Evolutionary conservation across 2,888 invertebrate genomes (phyloP).

Genomic region (Miltochrista miniata): DNA sequence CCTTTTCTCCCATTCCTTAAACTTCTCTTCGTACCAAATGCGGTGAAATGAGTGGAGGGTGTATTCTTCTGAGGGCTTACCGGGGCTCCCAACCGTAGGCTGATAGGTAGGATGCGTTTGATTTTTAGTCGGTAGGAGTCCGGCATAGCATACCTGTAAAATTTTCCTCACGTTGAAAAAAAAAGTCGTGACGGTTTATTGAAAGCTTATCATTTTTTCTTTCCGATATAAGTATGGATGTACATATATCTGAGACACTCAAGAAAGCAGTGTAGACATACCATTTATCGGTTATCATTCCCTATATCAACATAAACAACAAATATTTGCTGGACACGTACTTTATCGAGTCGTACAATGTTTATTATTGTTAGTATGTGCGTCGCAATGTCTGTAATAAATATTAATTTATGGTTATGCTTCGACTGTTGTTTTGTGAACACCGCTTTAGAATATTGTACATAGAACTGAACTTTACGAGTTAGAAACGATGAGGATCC

Average conservation of each 20-base stretch:
- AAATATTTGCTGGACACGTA: constrained; percentile 4
- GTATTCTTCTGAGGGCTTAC: no score
- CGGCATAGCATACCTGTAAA: no score
- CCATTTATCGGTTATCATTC: constrained; percentile 1
- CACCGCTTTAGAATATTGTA: constrained; percentile 1
- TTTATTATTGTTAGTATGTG: constrained; percentile 8
- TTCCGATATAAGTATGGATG: not conserved
- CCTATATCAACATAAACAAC: not conserved
- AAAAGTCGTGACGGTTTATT: no score
- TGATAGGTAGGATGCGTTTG: no score
- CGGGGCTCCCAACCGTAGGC: no score
- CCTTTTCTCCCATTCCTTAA: no score
- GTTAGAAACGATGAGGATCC: not conserved
- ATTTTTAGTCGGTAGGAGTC: no score
- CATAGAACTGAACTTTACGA: not conserved
- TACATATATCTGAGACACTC: not conserved
- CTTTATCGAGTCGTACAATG: constrained; percentile 10
- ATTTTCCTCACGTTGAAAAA: no score
- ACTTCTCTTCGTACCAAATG: no score
- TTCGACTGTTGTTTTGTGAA: constrained; percentile 19
- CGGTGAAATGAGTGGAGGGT: no score
- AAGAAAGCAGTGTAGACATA: not conserved
- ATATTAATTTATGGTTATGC: constrained; percentile 18
- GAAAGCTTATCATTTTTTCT: no score
- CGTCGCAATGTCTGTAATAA: constrained; percentile 16